Evolutionary conservation across 2,888 invertebrate species (phyloP), one percentile per base, ranked within the genome.

Genomic region (Megaustenia siamemsis): DNA sequence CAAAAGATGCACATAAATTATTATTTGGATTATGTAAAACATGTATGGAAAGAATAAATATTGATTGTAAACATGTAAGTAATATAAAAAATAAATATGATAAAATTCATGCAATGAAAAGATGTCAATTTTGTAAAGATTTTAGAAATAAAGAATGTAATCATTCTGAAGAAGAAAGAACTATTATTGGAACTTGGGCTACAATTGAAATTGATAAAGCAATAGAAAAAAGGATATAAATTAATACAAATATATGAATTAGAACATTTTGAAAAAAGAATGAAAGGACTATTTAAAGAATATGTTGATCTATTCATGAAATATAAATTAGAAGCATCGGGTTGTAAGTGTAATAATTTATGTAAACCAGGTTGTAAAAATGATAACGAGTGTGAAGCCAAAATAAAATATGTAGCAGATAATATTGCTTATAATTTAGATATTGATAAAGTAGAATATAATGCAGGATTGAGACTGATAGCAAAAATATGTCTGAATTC

Each of bases 161-260:
- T n/a, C 63, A 63, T 12, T 63, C 63, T 63, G 28, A 63, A 28
- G n/a, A 63, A 63, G 63, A 63, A 63, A 63, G 63, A 63, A 12
- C n/a, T 63, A 63, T 63, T 28, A 12, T 63, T 28, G 63, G 63
- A 24, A 63, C 63, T 63, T 63, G 63, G 63, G n/a, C 63, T 63
- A 63, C 63, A 8, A 63, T 63, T 63, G 63, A 63, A n/a, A 12
- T 63, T 63, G 28, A 63, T 63, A 63, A 63, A n/a, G n/a, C n/a
- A n/a, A n/a, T n/a, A n/a, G n/a, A n/a, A n/a, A n/a, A n/a, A n/a
- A n/a, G n/a, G n/a, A n/a, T n/a, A n/a, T n/a, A n/a, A n/a, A n/a
- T n/a, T n/a, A n/a, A n/a, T n/a, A n/a, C n/a, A n/a, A n/a, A n/a
- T 68, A 2, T 68, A 68, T 68, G 68, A 68, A 68, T 63, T 63